These are phyloP conservation scores for Cerastis leucographa DNA, from an alignment of 2,888 invertebrate genomes.

Conservation along the genomic window DNA sequence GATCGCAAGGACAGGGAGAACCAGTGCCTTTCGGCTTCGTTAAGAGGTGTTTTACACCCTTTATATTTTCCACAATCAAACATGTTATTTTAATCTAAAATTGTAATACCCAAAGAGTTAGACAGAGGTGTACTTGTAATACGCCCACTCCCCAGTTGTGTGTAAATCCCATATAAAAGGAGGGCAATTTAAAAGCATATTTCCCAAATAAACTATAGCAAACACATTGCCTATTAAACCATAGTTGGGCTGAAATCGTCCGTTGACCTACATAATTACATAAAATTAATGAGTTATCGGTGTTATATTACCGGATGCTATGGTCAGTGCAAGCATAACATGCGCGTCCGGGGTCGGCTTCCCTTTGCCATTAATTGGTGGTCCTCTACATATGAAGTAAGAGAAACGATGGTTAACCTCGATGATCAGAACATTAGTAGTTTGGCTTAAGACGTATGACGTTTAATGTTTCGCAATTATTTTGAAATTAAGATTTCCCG, in stretches of 20 bases:
- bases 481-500: neutral
- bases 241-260: slow-evolving; percentile 37
- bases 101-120: neutral
- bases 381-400: slow-evolving; percentile 5
- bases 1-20: no score
- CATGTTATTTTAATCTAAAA: no score
- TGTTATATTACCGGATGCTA: slow-evolving; percentile 61
- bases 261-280: slow-evolving; percentile 38
- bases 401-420: slow-evolving; percentile 21
- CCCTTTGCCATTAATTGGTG: slow-evolving; percentile 47
- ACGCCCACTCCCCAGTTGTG: neutral
- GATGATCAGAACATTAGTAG: neutral
- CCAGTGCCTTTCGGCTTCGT: no score
- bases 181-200: neutral
- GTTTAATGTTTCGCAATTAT: neutral
- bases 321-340: slow-evolving; percentile 52
- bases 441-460: neutral
- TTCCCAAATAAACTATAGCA: neutral
- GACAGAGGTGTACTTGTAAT: neutral
- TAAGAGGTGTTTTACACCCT: no score
- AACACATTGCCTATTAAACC: slow-evolving; percentile 47
- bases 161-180: neutral
- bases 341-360: slow-evolving; percentile 48
- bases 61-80: no score
- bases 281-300: slow-evolving; percentile 49